Conservation (phyloP, 2,797 vertebrate species). For the Brachyrhaphis roseni region DNA sequence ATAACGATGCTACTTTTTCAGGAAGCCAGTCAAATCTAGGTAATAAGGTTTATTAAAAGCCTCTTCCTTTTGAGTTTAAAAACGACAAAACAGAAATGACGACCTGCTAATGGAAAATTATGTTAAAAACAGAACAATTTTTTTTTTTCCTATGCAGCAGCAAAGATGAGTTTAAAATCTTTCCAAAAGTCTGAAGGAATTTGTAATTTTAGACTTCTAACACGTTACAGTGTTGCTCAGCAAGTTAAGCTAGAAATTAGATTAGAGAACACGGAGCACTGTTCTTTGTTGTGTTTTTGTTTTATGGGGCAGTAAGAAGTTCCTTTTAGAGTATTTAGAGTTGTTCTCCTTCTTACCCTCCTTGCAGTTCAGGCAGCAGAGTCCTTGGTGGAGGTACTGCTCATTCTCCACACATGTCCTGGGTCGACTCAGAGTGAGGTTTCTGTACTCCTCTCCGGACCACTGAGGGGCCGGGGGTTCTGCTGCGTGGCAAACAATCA, state of each 20-base stretch:
- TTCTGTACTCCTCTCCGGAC: slow-evolving; percentile 60
- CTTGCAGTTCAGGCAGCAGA: slow-evolving; percentile 83
- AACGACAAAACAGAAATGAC: background rate
- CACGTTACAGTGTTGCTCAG: background rate
- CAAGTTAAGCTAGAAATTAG: background rate
- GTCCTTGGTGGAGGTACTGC: slow-evolving; percentile 74
- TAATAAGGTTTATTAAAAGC: background rate
- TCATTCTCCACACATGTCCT: slow-evolving; percentile 75
- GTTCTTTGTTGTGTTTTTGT: too few species aligned
- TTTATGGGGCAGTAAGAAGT: background rate
- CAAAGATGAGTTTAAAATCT: background rate
- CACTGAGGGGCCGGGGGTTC: slow-evolving; percentile 62
- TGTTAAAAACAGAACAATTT: background rate
- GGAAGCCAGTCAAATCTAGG: background rate
- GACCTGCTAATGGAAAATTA: background rate
- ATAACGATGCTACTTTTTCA: background rate
- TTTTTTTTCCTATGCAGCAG: background rate
- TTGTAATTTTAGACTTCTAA: background rate
- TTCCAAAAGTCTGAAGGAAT: background rate
- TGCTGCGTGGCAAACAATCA: slow-evolving; percentile 57
- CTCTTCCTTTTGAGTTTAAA: background rate
- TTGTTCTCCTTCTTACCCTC: slow-evolving; percentile 74
- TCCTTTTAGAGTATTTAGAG: background rate
- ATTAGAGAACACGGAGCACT: background rate
- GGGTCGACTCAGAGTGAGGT: slow-evolving; percentile 58